These are phyloP conservation scores for Conger conger DNA, from an alignment of 2,113 vertebrate species.

Conservation along the genomic window DNA sequence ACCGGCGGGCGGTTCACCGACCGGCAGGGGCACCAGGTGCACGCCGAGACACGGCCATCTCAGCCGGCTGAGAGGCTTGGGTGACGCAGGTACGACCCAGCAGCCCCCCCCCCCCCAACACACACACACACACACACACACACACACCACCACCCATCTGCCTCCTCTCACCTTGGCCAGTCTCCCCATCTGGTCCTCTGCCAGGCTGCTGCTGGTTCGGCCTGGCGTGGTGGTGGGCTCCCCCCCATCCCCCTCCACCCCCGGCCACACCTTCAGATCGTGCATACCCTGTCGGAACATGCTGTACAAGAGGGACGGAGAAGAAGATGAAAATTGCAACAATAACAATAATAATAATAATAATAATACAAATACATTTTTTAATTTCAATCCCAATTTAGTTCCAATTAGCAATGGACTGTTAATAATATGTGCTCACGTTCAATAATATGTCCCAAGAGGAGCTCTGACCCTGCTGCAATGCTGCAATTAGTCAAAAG, in stretches of 20 bases:
- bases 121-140: no score
- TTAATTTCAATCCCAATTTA: background rate
- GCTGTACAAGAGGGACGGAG: slow-evolving; percentile 53
- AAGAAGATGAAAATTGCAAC: background rate
- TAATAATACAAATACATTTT: no score
- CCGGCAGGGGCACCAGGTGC: no score
- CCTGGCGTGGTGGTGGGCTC: slow-evolving; percentile 92
- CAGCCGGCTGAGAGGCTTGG: no score
- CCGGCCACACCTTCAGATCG: slow-evolving; percentile 97
- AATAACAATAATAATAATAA: no score
- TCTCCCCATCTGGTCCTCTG: slow-evolving; percentile 97
- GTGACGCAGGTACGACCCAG: no score
- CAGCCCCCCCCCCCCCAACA: no score
- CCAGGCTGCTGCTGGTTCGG: slow-evolving; percentile 86
- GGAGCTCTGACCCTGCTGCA: background rate
- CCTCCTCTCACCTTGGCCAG: slow-evolving; percentile 85
- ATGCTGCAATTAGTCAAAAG: background rate
- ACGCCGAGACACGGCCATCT: no score
- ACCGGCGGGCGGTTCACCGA: no score
- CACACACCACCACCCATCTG: background rate
- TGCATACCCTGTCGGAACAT: slow-evolving; percentile 99
- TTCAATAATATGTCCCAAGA: no score
- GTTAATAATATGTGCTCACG: no score
- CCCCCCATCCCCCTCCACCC: slow-evolving; percentile 88
- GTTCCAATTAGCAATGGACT: background rate